phyloP scores from a whole-genome alignment of 2,113 vertebrate genomes.

The Psophia crepitans region DNA sequence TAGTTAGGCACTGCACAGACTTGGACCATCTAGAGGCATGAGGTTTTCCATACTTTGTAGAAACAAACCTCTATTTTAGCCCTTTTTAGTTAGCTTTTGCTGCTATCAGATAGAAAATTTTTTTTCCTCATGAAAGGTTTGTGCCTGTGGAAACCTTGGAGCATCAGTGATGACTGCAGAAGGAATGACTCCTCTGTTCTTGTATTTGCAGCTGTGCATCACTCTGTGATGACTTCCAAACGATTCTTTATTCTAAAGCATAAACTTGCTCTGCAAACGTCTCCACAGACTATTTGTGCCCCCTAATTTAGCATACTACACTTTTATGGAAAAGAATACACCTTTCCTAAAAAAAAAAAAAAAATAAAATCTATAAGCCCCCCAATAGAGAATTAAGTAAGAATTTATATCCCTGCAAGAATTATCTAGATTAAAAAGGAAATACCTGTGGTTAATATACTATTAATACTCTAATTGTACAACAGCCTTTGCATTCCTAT shows the following conservation, averaged over 20 bases:
- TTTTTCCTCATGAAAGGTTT: neutral
- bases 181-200: neutral
- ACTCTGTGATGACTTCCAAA: neutral
- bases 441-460: neutral
- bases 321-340: neutral
- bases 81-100: neutral
- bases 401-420: neutral
- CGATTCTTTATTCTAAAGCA: neutral
- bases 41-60: neutral
- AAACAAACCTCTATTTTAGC: neutral
- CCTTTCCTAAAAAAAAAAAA: neutral
- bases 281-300: neutral
- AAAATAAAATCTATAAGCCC: neutral
- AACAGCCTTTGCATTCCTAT: neutral
- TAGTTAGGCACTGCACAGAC: neutral
- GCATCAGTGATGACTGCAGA: neutral
- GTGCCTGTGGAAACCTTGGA: neutral
- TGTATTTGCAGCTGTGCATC: neutral
- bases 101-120: neutral
- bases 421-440: neutral
- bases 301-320: neutral
- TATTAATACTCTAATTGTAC: neutral
- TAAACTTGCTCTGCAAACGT: neutral
- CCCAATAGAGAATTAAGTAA: neutral
- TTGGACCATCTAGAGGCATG: neutral